Percentiles rank a stretch among this genome's conserved stretches.
These are phyloP conservation scores for Eupithecia vulgata DNA, from an alignment of 2,888 invertebrate genomes.

Conservation along the genomic window DNA sequence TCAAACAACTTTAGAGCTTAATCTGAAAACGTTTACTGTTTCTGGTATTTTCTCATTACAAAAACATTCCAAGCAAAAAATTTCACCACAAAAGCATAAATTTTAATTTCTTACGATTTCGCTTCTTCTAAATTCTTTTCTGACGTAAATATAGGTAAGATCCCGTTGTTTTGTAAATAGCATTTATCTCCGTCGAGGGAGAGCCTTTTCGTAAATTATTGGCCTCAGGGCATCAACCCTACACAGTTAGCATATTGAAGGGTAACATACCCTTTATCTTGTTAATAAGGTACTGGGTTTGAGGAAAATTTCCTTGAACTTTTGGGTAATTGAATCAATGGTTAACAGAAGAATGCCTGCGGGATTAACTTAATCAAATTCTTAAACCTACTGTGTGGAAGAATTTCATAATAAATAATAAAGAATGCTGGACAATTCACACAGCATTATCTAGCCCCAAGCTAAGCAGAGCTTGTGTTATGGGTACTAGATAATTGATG, in stretches of 20 bases:
- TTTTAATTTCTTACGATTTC: conserved; percentile 35
- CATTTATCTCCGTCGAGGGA: conserved; percentile 38
- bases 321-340: conserved; percentile 25
- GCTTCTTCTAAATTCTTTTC: conserved; percentile 39
- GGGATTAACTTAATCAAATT: background rate
- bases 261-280: conserved; percentile 40
- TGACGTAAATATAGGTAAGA: conserved; percentile 34
- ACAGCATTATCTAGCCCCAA: too few relatives aligned
- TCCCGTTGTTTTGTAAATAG: conserved; percentile 42
- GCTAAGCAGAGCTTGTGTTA: too few relatives aligned
- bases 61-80: conserved; percentile 28
- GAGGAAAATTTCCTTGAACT: conserved; percentile 20
- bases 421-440: too few relatives aligned
- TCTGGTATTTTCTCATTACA: conserved; percentile 17
- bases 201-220: conserved; percentile 43
- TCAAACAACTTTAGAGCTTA: background rate
- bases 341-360: conserved; percentile 4
- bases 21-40: conserved; percentile 12
- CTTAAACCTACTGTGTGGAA: background rate
- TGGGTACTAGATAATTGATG: too few relatives aligned
- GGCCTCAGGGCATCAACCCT: conserved; percentile 38
- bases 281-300: conserved; percentile 34
- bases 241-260: conserved; percentile 42
- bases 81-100: conserved; percentile 26
- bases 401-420: background rate